phyloP scores from a whole-genome alignment of 2,113 vertebrate genomes.

The Scatophagus argus region DNA sequence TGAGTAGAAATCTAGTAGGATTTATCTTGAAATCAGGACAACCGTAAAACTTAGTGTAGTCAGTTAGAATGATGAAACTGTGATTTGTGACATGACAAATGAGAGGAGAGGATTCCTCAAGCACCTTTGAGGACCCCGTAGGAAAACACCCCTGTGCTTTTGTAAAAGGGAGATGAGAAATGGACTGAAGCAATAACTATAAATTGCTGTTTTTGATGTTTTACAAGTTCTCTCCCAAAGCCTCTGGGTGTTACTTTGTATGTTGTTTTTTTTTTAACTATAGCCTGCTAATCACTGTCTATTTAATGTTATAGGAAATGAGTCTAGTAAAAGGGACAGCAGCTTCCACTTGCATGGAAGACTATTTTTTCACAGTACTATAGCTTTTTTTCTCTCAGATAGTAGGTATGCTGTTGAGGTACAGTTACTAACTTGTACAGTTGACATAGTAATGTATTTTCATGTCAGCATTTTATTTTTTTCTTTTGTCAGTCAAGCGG shows the following conservation, averaged over 20 bases:
- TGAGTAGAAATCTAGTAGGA: constrained; percentile 71
- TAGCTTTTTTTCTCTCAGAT: constrained; percentile 70
- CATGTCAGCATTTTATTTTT: constrained; percentile 66
- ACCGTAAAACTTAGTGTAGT: constrained; percentile 73
- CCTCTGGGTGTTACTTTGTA: constrained; percentile 72
- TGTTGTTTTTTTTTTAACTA: constrained; percentile 65
- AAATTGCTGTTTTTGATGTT: constrained; percentile 76
- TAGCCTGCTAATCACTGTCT: constrained; percentile 86
- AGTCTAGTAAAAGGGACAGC: constrained; percentile 81
- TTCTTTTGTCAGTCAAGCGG: constrained; percentile 62
- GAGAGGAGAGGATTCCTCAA: constrained; percentile 49
- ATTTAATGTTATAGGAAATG: constrained; percentile 84
- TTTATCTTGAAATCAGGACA: constrained; percentile 72
- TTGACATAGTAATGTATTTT: constrained; percentile 82
- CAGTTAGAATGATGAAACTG: constrained; percentile 75
- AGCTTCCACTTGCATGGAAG: constrained; percentile 79
- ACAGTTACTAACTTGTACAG: constrained; percentile 82
- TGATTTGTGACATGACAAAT: constrained; percentile 67
- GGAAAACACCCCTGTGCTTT: constrained; percentile 70
- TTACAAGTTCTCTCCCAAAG: constrained; percentile 70
- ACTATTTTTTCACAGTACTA: constrained; percentile 79
- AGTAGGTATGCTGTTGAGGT: constrained; percentile 78
- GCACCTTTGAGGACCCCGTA: constrained; percentile 47
- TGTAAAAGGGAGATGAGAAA: constrained; percentile 66
- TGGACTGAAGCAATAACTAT: constrained; percentile 81